Evolutionary conservation across 2,888 invertebrate species (phyloP), one percentile per base, ranked within the genome.

Genomic region (Watsonalla cultraria): DNA sequence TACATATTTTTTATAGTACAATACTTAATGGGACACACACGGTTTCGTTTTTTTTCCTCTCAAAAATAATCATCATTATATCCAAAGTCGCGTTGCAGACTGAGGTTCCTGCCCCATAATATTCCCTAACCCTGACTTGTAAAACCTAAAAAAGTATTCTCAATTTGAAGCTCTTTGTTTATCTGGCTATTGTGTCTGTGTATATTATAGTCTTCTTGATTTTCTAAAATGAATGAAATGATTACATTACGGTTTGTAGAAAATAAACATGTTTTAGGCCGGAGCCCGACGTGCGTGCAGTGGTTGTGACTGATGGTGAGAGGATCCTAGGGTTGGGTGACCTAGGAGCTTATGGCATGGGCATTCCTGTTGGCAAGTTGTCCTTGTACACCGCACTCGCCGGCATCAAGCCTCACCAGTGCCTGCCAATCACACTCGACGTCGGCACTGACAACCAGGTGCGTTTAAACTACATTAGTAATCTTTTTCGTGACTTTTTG

Each of bases 291-390:
- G 96, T 97, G 4, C 93, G 95, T 55, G 97, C 96, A 9, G 94
- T 97, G 74, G 97, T 97, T 51, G 98, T 99, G 51, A 99, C 99
- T 0, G 99, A 99, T 74, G 99, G 99, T 39, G 99, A 99, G 81
- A 93, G 99, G 53, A 99, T 99, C 78, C 92, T 99, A 64, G 99
- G 99, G 64, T 92, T 99, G 46, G 99, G 99, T 6, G 99, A 99
- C 83, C 92, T 99, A 51, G 99, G 99, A 0, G 97, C 98, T 0
- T 96, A 96, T 74, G 99, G 99, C 33, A 98, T 98, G 98, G 99
- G 99, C 56, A 99, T 99, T 70, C 99, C 99, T 0, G 98, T 99
- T 8, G 99, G 99, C 24, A 99, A 99, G 84, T 92, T 99, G 60
- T 95, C 99, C 0, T 92, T 99, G 45, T 99, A 99, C 84, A 99